phyloP scores from a whole-genome alignment of 2,888 invertebrate genomes.

The Halictus quadricinctus region DNA sequence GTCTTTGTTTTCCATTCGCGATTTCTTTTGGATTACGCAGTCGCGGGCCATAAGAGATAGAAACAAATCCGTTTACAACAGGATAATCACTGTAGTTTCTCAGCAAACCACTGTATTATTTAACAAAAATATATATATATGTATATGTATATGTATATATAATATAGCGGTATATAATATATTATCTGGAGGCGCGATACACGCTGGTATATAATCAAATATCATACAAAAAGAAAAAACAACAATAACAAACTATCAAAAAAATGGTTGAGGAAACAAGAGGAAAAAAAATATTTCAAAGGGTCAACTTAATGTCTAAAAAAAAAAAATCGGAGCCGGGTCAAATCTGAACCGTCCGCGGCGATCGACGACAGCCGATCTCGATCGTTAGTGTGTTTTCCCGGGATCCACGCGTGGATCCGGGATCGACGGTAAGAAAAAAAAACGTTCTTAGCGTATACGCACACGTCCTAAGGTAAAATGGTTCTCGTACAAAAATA shows the following conservation, averaged over 20 bases:
- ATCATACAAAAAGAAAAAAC: constrained; percentile 79
- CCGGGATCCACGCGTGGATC: constrained; percentile 19
- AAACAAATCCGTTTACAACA: constrained; percentile 71
- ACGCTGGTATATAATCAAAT: constrained; percentile 72
- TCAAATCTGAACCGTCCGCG: background rate
- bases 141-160: constrained; percentile 53
- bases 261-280: constrained; percentile 52
- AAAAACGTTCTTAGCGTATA: constrained; percentile 59
- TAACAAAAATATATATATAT: constrained; percentile 77
- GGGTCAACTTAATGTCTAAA: constrained; percentile 43
- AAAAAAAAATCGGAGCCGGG: background rate
- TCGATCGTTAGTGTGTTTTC: constrained; percentile 14
- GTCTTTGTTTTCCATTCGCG: constrained; percentile 20
- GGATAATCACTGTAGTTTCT: constrained; percentile 68
- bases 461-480: constrained; percentile 69
- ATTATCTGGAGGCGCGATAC: constrained; percentile 62
- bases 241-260: constrained; percentile 82
- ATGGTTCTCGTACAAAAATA: constrained; percentile 77
- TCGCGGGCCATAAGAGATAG: constrained; percentile 65
- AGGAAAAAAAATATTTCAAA: constrained; percentile 34
- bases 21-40: constrained; percentile 38
- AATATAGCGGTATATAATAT: constrained; percentile 65
- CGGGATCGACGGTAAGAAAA: constrained; percentile 53
- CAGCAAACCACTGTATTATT: constrained; percentile 77
- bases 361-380: constrained; percentile 22